A percentile compares a stretch with the other conserved stretches of the same genome.
phyloP scores from a whole-genome alignment of 2,888 invertebrate genomes.

The Chorisops tibialis region DNA sequence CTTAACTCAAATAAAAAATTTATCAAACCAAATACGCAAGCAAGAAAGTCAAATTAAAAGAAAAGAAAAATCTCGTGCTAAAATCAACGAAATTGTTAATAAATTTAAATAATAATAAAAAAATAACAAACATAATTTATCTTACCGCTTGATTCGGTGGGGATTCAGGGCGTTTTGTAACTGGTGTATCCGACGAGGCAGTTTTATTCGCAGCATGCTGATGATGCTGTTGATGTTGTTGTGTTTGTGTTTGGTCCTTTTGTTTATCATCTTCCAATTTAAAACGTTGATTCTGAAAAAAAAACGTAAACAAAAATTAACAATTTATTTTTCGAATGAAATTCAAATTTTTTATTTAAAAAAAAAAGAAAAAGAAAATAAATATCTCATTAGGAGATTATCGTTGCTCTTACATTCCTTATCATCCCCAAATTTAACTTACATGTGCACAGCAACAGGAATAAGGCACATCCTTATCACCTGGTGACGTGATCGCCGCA shows the following conservation, averaged over 20 bases:
- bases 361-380: neutral
- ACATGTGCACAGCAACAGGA: conserved; percentile 49
- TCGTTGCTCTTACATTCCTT: neutral
- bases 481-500: conserved; percentile 28
- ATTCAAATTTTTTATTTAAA: neutral
- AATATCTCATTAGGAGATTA: neutral
- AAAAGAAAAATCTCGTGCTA: neutral
- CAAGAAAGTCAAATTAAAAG: neutral
- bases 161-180: conserved; percentile 27
- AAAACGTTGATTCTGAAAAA: conserved; percentile 48
- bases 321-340: neutral
- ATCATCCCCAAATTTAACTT: conserved; percentile 36
- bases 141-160: conserved; percentile 33
- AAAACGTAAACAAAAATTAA: neutral
- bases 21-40: neutral
- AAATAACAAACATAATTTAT: too few species aligned
- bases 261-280: conserved; percentile 47
- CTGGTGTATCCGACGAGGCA: conserved; percentile 25
- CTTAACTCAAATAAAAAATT: neutral
- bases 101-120: neutral
- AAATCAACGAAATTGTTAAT: neutral
- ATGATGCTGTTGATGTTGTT: conserved; percentile 20
- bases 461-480: conserved; percentile 37
- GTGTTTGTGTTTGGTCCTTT: conserved; percentile 34
- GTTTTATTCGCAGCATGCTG: conserved; percentile 17